A percentile compares a stretch with the other conserved stretches of the same genome.
These are phyloP conservation scores for Thymelicus lineola DNA, from an alignment of 2,888 invertebrate species.

Conservation along the genomic window DNA sequence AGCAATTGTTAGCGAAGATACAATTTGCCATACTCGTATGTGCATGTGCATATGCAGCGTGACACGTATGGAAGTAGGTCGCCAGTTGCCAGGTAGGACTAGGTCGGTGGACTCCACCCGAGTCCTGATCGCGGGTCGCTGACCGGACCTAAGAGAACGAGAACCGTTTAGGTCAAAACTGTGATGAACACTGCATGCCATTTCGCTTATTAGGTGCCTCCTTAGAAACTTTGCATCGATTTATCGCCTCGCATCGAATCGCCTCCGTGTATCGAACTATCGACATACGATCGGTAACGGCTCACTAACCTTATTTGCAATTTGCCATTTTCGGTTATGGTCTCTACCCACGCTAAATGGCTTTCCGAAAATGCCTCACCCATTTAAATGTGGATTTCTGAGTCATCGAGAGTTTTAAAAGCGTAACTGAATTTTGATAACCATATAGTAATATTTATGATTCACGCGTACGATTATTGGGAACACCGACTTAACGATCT, in stretches of 20 bases:
- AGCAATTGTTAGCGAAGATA: slow-evolving; percentile 24
- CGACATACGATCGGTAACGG: slow-evolving; percentile 61
- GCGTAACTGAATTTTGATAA: slow-evolving; percentile 27
- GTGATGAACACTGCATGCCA: slow-evolving; percentile 30
- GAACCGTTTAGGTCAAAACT: slow-evolving; percentile 50
- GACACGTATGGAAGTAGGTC: slow-evolving; percentile 46
- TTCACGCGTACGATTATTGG: slow-evolving; percentile 21
- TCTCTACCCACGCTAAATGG: slow-evolving; percentile 59
- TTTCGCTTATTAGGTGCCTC: slow-evolving; percentile 6
- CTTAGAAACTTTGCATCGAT: slow-evolving; percentile 8
- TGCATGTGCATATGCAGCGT: slow-evolving; percentile 40
- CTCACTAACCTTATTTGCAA: slow-evolving; percentile 58
- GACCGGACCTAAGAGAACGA: slow-evolving; percentile 52
- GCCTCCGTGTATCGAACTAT: slow-evolving; percentile 40
- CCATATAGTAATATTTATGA: slow-evolving; percentile 20
- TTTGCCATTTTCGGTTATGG: slow-evolving; percentile 62
- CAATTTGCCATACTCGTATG: slow-evolving; percentile 40
- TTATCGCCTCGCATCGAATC: slow-evolving; percentile 8
- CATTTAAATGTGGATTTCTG: slow-evolving; percentile 46
- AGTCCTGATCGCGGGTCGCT: slow-evolving; percentile 50
- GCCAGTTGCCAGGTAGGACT: slow-evolving; percentile 47
- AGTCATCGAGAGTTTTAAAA: slow-evolving; percentile 35
- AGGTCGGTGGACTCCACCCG: neutral
- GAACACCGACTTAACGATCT: slow-evolving; percentile 13
- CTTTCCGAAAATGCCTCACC: slow-evolving; percentile 36